Evolutionary conservation across 2,113 vertebrate genomes (phyloP), one percentile per base, ranked within the genome.

Genomic region (Dolichotis patagonum): DNA sequence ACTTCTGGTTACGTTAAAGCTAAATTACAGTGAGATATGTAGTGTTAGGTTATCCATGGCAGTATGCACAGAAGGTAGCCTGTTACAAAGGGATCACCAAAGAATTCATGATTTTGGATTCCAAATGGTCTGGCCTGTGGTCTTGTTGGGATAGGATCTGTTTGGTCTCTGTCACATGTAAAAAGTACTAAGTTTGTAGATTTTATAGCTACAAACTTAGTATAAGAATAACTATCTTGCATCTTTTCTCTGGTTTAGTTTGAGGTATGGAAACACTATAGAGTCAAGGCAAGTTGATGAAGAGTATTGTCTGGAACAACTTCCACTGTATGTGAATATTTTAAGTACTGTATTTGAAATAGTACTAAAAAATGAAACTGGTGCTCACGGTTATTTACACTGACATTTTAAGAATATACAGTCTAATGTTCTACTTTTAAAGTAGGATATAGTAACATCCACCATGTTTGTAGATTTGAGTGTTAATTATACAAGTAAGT

Each of bases 361-460:
- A 73, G 90, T 77, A 22, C 58, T 77, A 63, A 92, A 96, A 96
- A 35, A 35, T 87, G 54, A 97, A 97, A 94, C 69, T 87, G 67
- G 52, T 63, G 87, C 8, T 91, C 46, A 75, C 89, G 71, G 81
- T 80, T 90, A 84, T 86, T 97, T 95, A 91, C 22, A 20, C 85
- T 78, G 65, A 71, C 35, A 69, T 90, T 92, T 92, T 90, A 92
- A 80, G 69, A 92, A 43, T 89, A 93, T 95, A 32, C 4, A 62
- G 10, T 91, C 96, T 41, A 58, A 58, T 82, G 54, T 89, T 92
- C 5, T 13, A 0, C 73, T 60, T 94, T 92, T 91, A 92, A 85
- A 86, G 81, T 75, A 90, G 28, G 75, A 65, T 30, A 52, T 7
- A 77, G 0, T 90, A 91, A 83, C 54, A 95, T 97, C 35, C 8